These are phyloP conservation scores for Gephyroberyx darwinii DNA, from an alignment of 2,797 vertebrate species.

Conservation along the genomic window DNA sequence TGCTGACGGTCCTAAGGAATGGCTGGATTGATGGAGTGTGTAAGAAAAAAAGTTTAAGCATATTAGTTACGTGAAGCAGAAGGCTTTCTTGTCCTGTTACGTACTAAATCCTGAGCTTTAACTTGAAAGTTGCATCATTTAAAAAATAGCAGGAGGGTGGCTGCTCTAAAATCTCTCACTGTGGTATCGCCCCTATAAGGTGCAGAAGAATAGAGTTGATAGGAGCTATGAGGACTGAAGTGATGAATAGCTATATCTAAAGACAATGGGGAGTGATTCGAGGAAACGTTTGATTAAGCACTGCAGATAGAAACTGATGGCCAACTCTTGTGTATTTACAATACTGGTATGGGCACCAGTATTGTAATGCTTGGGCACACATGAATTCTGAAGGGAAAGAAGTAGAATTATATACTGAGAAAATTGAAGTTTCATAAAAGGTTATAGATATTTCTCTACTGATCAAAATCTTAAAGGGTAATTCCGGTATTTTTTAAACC, in stretches of 20 bases:
- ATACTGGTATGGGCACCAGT: background rate
- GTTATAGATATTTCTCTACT: background rate
- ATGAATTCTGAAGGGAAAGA: background rate
- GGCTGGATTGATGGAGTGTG: constrained; percentile 1
- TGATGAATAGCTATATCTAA: constrained; percentile 10
- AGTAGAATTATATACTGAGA: background rate
- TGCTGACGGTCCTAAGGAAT: constrained; percentile 2
- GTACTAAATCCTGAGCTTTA: constrained; percentile 67
- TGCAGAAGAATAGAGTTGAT: constrained; percentile 48
- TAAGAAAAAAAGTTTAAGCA: constrained; percentile 22
- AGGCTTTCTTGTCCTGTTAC: constrained; percentile 59
- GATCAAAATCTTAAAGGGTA: no score
- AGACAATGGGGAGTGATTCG: constrained; percentile 29
- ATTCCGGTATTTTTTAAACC: no score
- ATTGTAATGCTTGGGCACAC: no score
- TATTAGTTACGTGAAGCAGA: constrained; percentile 45
- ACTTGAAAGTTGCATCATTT: constrained; percentile 72
- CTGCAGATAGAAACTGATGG: background rate
- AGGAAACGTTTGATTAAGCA: background rate
- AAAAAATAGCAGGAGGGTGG: constrained; percentile 62
- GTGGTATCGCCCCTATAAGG: constrained; percentile 69
- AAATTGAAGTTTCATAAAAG: background rate
- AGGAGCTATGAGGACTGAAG: constrained; percentile 24
- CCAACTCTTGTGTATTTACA: background rate
- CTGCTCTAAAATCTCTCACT: constrained; percentile 69